Conservation (phyloP, 2,113 vertebrate species). For the Caranx melampygus region DNA sequence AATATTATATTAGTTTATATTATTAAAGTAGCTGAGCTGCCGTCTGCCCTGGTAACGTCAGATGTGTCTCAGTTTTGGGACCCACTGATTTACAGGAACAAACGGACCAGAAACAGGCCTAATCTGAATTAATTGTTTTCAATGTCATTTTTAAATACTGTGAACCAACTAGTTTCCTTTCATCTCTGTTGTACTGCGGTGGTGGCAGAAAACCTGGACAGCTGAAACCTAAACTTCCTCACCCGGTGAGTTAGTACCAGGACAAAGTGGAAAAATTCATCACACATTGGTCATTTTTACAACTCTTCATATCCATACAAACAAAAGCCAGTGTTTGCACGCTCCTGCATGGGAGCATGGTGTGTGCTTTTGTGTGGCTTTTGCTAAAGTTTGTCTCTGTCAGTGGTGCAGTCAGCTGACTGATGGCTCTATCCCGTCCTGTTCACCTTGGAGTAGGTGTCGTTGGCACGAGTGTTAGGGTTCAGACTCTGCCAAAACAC, state of each 20-base stretch:
- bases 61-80: not conserved
- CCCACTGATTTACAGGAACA: not conserved
- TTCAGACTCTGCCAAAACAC: conserved; percentile 61
- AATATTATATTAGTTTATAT: not conserved
- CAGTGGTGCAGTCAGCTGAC: rapidly evolving
- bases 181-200: not conserved
- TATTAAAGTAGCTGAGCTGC: not conserved
- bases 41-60: not conserved
- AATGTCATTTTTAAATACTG: not conserved
- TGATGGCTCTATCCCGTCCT: conserved; percentile 50
- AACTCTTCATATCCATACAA: not conserved
- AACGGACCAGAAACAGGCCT: not conserved
- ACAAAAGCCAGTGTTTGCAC: not conserved
- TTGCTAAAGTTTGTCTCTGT: rapidly evolving
- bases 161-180: not conserved
- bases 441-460: conserved; percentile 47
- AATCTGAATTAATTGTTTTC: not conserved
- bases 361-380: rapidly evolving
- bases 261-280: not conserved
- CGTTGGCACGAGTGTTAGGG: conserved; percentile 29
- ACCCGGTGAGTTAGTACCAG: not conserved
- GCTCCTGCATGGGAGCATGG: not conserved
- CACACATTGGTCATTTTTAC: not conserved
- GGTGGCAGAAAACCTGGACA: not conserved
- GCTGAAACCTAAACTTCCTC: not conserved